Conservation (phyloP, 2,888 invertebrate species). For the Scaptomyza parva region DNA sequence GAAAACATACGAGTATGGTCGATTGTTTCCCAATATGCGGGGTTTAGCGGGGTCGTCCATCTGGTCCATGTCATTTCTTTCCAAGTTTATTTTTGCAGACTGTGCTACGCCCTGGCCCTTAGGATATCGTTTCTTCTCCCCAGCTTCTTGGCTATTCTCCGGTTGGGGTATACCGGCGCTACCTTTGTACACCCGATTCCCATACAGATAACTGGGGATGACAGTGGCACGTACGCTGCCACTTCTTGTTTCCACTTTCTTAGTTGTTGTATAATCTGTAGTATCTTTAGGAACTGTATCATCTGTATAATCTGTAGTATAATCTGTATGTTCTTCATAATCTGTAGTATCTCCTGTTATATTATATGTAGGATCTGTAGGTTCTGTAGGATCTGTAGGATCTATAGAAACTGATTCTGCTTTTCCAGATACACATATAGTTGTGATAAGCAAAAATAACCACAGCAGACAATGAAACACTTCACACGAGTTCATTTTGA, state of each 20-base stretch:
- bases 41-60: no score
- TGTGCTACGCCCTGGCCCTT: neutral
- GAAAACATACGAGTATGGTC: constrained; percentile 11
- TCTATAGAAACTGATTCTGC: no score
- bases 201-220: constrained; percentile 9
- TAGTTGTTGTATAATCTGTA: no score
- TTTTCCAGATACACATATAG: neutral
- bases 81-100: neutral
- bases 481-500: constrained; percentile 5
- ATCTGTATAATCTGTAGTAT: no score
- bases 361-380: no score
- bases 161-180: neutral
- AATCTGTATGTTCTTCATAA: no score
- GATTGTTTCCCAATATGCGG: constrained; percentile 40
- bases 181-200: constrained; percentile 9
- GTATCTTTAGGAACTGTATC: no score
- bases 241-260: no score
- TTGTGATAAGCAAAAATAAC: neutral
- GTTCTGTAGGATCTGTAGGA: no score
- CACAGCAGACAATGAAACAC: neutral
- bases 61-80: neutral
- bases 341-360: no score
- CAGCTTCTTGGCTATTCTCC: neutral
- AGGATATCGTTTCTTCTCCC: neutral
- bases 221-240: constrained; percentile 5